These are phyloP conservation scores for Papilio dardanus DNA, from an alignment of 1,140 invertebrate species.

Conservation along the genomic window DNA sequence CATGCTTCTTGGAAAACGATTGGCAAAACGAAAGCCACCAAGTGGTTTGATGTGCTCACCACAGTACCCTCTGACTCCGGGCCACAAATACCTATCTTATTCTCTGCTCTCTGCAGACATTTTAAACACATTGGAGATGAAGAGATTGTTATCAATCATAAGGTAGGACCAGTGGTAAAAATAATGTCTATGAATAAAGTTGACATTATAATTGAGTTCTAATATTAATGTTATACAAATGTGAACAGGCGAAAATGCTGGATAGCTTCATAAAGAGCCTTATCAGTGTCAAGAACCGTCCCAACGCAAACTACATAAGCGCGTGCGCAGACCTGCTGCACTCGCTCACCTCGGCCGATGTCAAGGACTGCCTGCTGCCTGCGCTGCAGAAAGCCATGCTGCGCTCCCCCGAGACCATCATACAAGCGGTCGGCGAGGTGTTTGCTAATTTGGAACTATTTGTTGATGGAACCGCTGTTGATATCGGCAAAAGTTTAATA, in stretches of 20 bases:
- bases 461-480: conserved; percentile 90
- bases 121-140: conserved; percentile 60
- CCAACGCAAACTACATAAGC: conserved; percentile 86
- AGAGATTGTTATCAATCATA: conserved; percentile 72
- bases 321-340: conserved; percentile 86
- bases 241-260: conserved; percentile 84
- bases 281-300: conserved; percentile 91
- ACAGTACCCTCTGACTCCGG: conserved; percentile 78
- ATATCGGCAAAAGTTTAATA: conserved; percentile 92
- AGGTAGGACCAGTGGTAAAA: conserved; percentile 59
- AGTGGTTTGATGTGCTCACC: conserved; percentile 77
- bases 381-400: conserved; percentile 95
- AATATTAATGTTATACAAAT: background rate
- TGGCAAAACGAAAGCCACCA: conserved; percentile 55
- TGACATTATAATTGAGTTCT: background rate
- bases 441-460: conserved; percentile 89
- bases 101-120: conserved; percentile 66
- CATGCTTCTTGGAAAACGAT: conserved; percentile 70
- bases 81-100: conserved; percentile 63
- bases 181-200: background rate
- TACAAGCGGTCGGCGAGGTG: conserved; percentile 90
- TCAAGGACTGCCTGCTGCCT: conserved; percentile 90
- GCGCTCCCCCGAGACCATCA: conserved; percentile 95
- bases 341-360: conserved; percentile 87
- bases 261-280: conserved; percentile 91